Conservation (phyloP, 2,113 vertebrate species). For the Charina bottae region DNA sequence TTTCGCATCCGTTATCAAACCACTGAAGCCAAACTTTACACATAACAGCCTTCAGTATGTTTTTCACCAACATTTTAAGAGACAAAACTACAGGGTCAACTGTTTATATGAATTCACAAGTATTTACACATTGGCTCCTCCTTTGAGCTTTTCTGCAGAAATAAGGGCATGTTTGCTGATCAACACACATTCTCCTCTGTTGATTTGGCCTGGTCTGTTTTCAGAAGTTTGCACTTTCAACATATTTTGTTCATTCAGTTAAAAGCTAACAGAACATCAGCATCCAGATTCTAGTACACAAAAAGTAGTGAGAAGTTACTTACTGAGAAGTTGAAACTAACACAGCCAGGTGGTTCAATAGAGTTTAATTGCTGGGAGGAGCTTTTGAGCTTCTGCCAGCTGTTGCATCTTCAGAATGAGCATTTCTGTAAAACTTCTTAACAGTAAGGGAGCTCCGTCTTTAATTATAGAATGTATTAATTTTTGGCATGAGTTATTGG, state of each 20-base stretch:
- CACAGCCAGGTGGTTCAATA: not conserved
- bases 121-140: not conserved
- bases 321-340: not conserved
- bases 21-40: not conserved
- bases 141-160: not conserved
- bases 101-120: too few species aligned
- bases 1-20: not conserved
- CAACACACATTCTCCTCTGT: not conserved
- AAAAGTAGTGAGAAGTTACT: too few species aligned
- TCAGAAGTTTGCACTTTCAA: not conserved
- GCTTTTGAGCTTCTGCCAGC: not conserved
- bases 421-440: not conserved
- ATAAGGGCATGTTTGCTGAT: slow-evolving; percentile 4
- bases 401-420: not conserved
- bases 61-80: not conserved
- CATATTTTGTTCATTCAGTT: not conserved
- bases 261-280: not conserved
- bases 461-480: not conserved
- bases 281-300: not conserved
- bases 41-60: not conserved
- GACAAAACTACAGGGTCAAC: too few species aligned
- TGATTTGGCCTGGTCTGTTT: not conserved
- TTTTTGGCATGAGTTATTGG: not conserved
- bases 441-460: not conserved
- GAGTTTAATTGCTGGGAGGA: not conserved